Evolutionary conservation across 2,888 invertebrate genomes (phyloP).

Genomic region (Melinaea marsaeus): DNA sequence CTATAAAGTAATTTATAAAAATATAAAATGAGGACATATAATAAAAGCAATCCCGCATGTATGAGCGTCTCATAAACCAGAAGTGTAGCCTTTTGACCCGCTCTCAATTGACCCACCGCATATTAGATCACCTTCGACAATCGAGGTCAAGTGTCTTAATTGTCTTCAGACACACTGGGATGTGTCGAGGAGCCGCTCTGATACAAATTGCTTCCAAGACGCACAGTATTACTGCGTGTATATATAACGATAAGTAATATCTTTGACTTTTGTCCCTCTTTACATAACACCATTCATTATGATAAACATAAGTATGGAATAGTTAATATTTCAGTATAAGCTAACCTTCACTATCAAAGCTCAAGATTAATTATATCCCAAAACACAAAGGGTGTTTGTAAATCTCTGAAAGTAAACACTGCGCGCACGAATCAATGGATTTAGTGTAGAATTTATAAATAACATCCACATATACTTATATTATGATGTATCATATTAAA

Average conservation of each 20-base stretch:
- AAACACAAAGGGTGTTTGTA: slow-evolving; percentile 55
- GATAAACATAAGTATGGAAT: too few species aligned
- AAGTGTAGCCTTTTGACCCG: slow-evolving; percentile 44
- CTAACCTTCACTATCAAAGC: slow-evolving; percentile 10
- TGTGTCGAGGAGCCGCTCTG: slow-evolving; percentile 27
- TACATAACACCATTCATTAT: too few species aligned
- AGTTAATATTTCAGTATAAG: not conserved
- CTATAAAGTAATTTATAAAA: not conserved
- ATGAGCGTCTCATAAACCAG: slow-evolving; percentile 22
- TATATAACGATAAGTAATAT: not conserved
- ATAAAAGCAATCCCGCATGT: slow-evolving; percentile 15
- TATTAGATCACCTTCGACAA: slow-evolving; percentile 46
- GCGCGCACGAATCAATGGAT: slow-evolving; percentile 41
- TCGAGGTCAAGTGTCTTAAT: slow-evolving; percentile 66
- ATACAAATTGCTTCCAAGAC: slow-evolving; percentile 15
- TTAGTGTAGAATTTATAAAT: slow-evolving; percentile 4
- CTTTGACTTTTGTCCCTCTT: too few species aligned
- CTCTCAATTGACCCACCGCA: slow-evolving; percentile 49
- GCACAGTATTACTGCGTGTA: not conserved
- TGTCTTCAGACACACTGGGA: slow-evolving; percentile 43
- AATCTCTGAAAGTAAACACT: slow-evolving; percentile 55
- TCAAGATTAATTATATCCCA: slow-evolving; percentile 19
- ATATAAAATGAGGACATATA: not conserved
- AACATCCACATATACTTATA: not conserved
- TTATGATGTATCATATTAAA: too few species aligned